A percentile compares a stretch with the other conserved stretches of the same genome.
phyloP scores from a whole-genome alignment of 2,888 invertebrate species.

The Gnatocerus cornutus region DNA sequence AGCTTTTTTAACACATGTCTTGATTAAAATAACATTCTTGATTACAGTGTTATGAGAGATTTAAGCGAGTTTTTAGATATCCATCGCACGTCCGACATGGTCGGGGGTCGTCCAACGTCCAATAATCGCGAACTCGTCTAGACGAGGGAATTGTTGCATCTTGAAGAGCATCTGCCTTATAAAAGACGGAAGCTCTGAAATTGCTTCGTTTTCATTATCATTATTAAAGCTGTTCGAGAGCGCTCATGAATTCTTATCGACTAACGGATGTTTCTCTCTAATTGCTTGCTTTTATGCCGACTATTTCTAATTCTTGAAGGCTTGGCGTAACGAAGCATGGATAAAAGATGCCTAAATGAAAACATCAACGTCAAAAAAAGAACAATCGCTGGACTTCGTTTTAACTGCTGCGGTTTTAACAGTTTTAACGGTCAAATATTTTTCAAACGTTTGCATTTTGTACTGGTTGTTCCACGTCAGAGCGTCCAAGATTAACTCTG shows the following conservation, averaged over 20 bases:
- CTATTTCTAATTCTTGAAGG: not conserved
- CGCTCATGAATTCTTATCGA: conserved; percentile 12
- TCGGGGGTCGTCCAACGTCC: conserved; percentile 35
- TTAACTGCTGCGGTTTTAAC: not conserved
- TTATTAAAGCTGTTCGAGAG: conserved; percentile 28
- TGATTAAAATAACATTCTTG: conserved; percentile 20
- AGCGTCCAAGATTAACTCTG: no score
- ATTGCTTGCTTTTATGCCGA: conserved; percentile 5
- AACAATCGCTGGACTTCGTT: not conserved
- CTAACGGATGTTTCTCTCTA: conserved; percentile 10
- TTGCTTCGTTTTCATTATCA: conserved; percentile 39
- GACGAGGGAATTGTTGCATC: conserved; percentile 43
- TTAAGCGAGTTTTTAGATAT: conserved; percentile 40
- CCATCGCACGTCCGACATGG: conserved; percentile 41
- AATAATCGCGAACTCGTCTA: conserved; percentile 46
- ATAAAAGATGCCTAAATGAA: not conserved
- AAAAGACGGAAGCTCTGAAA: conserved; percentile 40
- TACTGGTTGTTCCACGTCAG: no score
- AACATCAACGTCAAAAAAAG: not conserved
- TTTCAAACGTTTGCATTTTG: no score
- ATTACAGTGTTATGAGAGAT: conserved; percentile 34
- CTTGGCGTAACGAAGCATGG: conserved; percentile 1
- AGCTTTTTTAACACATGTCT: not conserved
- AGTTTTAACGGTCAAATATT: not conserved
- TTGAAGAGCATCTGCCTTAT: conserved; percentile 38